Conservation (phyloP, 2,113 vertebrate genomes). For the Pterocles orientalis region DNA sequence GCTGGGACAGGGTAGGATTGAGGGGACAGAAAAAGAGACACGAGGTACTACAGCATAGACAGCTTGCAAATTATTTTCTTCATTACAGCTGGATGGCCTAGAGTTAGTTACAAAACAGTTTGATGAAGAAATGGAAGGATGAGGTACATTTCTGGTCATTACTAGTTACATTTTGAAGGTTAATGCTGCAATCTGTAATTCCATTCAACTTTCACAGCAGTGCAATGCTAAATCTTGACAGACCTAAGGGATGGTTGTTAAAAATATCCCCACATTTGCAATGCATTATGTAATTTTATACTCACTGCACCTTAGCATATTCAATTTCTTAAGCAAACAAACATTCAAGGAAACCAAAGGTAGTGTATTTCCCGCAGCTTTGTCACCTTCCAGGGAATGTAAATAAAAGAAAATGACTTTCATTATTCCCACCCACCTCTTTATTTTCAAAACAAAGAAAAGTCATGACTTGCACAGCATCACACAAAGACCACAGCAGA, state of each 20-base stretch:
- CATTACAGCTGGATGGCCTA: background rate
- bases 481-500: background rate
- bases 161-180: background rate
- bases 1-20: background rate
- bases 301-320: background rate
- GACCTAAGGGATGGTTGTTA: background rate
- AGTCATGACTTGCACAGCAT: background rate
- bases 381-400: background rate
- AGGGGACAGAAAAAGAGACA: background rate
- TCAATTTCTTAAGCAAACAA: slow-evolving; percentile 33
- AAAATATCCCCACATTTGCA: slow-evolving; percentile 5
- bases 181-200: background rate
- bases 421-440: background rate
- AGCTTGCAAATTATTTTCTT: background rate
- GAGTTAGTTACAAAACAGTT: background rate
- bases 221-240: background rate
- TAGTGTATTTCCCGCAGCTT: background rate
- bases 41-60: background rate
- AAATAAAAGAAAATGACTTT: background rate
- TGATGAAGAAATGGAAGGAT: background rate
- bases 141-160: background rate
- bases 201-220: background rate
- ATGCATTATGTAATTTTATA: background rate
- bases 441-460: slow-evolving; percentile 4
- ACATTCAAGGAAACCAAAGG: background rate